A percentile compares a stretch with the other conserved stretches of the same genome.
phyloP scores from a whole-genome alignment of 2,888 invertebrate genomes.

The Drosophila nigricruria region DNA sequence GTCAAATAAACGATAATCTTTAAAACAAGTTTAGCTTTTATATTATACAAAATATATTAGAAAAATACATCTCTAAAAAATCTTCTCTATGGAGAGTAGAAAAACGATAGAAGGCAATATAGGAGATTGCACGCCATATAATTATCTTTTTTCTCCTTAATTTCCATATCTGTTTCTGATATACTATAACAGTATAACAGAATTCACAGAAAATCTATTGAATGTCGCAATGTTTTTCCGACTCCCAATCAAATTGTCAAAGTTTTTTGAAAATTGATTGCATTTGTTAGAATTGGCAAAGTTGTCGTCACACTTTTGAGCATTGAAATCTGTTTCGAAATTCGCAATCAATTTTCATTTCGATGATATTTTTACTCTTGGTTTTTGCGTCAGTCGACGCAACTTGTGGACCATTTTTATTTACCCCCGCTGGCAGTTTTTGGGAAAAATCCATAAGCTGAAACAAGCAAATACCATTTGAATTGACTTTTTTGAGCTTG shows the following conservation, averaged over 20 bases:
- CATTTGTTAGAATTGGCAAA: conserved; percentile 10
- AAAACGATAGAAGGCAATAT: too few relatives aligned
- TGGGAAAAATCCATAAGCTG: conserved; percentile 26
- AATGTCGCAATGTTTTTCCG: too few relatives aligned
- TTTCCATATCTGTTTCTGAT: too few relatives aligned
- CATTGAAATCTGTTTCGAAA: conserved; percentile 33
- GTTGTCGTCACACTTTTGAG: conserved; percentile 6
- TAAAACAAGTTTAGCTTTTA: too few relatives aligned
- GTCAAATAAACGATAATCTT: too few relatives aligned
- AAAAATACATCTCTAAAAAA: too few relatives aligned
- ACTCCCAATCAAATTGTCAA: conserved; percentile 2
- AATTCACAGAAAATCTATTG: too few relatives aligned
- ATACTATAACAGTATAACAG: too few relatives aligned
- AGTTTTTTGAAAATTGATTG: conserved; percentile 3
- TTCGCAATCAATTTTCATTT: conserved; percentile 52
- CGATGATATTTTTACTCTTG: conserved; percentile 21
- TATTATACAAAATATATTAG: too few relatives aligned
- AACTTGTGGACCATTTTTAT: not conserved
- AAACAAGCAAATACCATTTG: conserved; percentile 49
- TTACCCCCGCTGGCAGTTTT: conserved; percentile 12
- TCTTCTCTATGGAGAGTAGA: too few relatives aligned
- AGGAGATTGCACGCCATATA: too few relatives aligned
- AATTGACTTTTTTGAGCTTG: conserved; percentile 22
- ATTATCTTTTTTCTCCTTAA: too few relatives aligned
- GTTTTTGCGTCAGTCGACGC: conserved; percentile 19